Conservation (phyloP, 2,888 invertebrate genomes). For the Osedax fenrisi region DNA sequence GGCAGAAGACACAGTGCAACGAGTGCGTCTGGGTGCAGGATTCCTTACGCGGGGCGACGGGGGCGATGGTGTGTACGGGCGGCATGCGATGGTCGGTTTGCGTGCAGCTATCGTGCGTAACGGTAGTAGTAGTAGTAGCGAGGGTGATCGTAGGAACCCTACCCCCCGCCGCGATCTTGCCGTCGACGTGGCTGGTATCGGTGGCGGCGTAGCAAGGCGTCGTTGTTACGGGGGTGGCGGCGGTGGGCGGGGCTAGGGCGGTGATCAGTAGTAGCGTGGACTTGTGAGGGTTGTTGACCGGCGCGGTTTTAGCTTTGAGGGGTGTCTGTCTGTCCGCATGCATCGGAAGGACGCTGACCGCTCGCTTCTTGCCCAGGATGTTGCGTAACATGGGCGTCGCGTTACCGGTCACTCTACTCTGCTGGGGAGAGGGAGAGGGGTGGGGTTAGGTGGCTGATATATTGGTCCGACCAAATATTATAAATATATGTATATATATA, state of each 20-base stretch:
- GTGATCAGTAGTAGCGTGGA: neutral
- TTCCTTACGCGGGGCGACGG: neutral
- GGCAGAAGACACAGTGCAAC: constrained; percentile 42
- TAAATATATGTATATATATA: no score
- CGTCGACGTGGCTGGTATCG: neutral
- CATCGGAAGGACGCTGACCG: neutral
- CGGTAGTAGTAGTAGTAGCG: neutral
- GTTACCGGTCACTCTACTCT: neutral
- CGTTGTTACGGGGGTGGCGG: neutral
- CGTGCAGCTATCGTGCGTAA: neutral
- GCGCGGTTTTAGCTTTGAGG: neutral
- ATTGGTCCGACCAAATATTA: no score
- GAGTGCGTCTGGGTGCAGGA: neutral
- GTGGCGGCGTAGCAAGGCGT: neutral
- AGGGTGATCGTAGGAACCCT: neutral
- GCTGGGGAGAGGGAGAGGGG: no score
- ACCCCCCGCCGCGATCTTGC: neutral
- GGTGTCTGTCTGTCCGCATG: neutral
- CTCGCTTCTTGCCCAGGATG: constrained; percentile 5
- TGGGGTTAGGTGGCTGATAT: no score
- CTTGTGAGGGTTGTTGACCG: neutral
- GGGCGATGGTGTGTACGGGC: neutral
- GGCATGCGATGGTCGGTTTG: neutral
- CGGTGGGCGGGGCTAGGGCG: neutral
- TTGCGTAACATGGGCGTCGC: constrained; percentile 9